Evolutionary conservation across 2,888 invertebrate species (phyloP).

Genomic region (Ochropleura leucogaster): DNA sequence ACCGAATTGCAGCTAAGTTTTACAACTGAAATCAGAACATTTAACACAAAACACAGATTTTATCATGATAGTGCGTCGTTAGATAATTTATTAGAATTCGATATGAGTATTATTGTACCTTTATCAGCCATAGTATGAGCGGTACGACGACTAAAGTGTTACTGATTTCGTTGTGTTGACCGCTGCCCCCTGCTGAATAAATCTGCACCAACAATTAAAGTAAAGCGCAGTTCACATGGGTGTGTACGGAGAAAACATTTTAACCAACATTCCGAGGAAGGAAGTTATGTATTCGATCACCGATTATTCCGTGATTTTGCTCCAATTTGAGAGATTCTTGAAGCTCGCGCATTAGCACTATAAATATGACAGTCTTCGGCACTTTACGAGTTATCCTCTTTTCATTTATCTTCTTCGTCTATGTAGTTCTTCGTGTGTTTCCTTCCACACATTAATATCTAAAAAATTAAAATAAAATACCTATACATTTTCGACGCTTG

Average conservation of each 20-base stretch:
- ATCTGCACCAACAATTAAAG: conserved; percentile 38
- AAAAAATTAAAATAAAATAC: too few relatives aligned
- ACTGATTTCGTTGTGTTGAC: conserved; percentile 41
- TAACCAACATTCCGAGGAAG: not conserved
- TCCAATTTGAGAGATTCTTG: too few relatives aligned
- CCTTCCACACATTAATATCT: too few relatives aligned
- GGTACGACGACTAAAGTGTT: conserved; percentile 13
- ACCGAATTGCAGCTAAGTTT: conserved; percentile 55
- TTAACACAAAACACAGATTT: conserved; percentile 25
- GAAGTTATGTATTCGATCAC: too few relatives aligned
- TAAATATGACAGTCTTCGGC: too few relatives aligned
- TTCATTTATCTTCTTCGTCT: too few relatives aligned
- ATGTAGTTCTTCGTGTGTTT: too few relatives aligned
- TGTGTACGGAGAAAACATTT: not conserved
- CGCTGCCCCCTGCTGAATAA: conserved; percentile 39
- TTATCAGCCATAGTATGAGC: conserved; percentile 55
- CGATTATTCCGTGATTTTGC: too few relatives aligned
- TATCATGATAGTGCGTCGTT: conserved; percentile 3
- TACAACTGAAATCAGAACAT: conserved; percentile 61
- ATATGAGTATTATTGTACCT: conserved; percentile 31
- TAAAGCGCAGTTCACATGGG: conserved; percentile 33
- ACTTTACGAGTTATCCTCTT: too few relatives aligned
- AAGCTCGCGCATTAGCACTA: too few relatives aligned
- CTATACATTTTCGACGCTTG: too few relatives aligned
- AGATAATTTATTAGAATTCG: not conserved